Evolutionary conservation across 2,797 vertebrate genomes (phyloP), one percentile per base, ranked within the genome.

Genomic region (Schizopygopsis malacanthus): DNA sequence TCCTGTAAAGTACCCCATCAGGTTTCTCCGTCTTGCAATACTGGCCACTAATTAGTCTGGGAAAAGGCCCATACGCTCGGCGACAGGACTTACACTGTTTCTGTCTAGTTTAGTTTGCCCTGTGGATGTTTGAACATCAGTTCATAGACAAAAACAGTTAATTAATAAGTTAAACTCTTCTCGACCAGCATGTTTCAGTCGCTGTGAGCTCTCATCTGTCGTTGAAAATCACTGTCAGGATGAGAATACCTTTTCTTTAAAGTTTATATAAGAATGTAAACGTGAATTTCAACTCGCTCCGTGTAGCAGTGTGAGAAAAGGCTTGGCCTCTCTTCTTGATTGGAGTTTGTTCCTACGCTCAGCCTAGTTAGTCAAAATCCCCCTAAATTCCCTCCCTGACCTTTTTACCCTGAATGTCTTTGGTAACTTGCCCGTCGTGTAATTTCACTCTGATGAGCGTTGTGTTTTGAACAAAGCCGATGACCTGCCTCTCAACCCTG

Each of bases 11-110:
- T 15, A 41, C 33, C 13, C 3, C 76, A 72, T 72, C 43, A n/a
- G 20, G 15, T 37, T 41, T n/a, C 59, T 33, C n/a, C 6, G 6
- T 43, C 61, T 83, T 54, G 85, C 71, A 50, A 81, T 89, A 87
- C 88, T 82, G 69, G 75, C 76, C 59, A 71, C 88, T 92, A 92
- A 93, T 92, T 84, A 88, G 92, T 92, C 93, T 95, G 93, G 93
- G 92, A 94, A 93, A 93, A 88, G 83, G 82, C 89, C n/a, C 52
- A 18, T 86, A 90, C 22, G 86, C 91, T 94, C 92, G 92, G 91
- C 89, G 87, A 91, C 56, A 84, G 91, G 90, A 94, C 92, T 94
- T 93, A 93, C 91, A 91, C 89, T 67, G 90, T 91, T 89, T 43
- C 87, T 50, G 39, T 87, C 61, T 90, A 87, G 83, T 92, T 90